Conservation (phyloP, 2,888 invertebrate genomes). For the Campopleginae sp. region DNA sequence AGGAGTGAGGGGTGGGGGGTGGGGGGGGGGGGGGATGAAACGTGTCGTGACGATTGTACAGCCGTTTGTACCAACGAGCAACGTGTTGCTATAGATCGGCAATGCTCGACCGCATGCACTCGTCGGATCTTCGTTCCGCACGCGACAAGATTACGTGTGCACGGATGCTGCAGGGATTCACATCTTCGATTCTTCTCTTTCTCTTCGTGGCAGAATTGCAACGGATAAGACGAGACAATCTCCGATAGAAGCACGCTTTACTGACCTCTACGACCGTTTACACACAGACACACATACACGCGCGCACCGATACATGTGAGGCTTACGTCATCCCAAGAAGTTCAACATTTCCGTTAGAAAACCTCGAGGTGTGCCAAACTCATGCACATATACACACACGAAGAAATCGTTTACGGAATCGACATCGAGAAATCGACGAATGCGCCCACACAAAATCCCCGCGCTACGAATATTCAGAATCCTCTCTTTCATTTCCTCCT, state of each 20-base stretch:
- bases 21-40: slow-evolving; percentile 22
- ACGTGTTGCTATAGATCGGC: slow-evolving; percentile 31
- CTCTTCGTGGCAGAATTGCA: slow-evolving; percentile 42
- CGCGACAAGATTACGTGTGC: slow-evolving; percentile 50
- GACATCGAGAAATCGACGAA: slow-evolving; percentile 49
- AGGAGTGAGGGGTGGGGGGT: neutral
- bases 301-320: neutral
- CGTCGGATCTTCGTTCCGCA: slow-evolving; percentile 46
- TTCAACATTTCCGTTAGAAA: slow-evolving; percentile 66
- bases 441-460: slow-evolving; percentile 29
- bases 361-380: slow-evolving; percentile 60
- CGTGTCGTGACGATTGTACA: slow-evolving; percentile 62
- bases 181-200: slow-evolving; percentile 32
- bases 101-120: slow-evolving; percentile 32
- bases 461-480: slow-evolving; percentile 3
- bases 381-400: slow-evolving; percentile 3
- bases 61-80: slow-evolving; percentile 44
- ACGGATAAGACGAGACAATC: slow-evolving; percentile 58
- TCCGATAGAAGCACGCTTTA: slow-evolving; percentile 58
- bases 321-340: slow-evolving; percentile 62
- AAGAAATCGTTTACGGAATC: slow-evolving; percentile 26
- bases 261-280: slow-evolving; percentile 63
- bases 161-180: slow-evolving; percentile 27
- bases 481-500: neutral
- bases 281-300: neutral